phyloP scores from a whole-genome alignment of 2,113 vertebrate genomes.

The Aldabrachelys gigantea region DNA sequence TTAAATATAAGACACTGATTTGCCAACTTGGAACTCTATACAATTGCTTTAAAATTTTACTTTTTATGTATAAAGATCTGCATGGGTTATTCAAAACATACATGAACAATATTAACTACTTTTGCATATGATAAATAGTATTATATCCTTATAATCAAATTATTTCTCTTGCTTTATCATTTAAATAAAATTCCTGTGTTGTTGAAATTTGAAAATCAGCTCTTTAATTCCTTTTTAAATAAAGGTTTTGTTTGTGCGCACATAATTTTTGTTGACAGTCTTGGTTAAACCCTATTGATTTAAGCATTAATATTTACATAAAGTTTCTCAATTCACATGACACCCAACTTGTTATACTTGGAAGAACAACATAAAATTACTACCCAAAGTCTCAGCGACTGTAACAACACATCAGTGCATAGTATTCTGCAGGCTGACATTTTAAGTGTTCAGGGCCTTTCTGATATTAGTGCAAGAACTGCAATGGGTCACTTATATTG shows the following conservation, averaged over 20 bases:
- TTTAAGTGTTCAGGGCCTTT: background rate
- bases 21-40: background rate
- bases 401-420: background rate
- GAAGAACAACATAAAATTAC: background rate
- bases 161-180: background rate
- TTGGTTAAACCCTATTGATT: background rate
- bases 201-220: background rate
- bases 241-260: background rate
- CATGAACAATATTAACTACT: background rate
- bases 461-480: background rate
- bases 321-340: background rate
- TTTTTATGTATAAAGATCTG: background rate
- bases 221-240: background rate
- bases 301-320: background rate
- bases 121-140: background rate
- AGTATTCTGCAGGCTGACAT: background rate
- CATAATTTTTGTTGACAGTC: background rate
- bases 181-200: background rate
- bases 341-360: background rate
- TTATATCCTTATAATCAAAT: background rate
- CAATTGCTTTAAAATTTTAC: background rate
- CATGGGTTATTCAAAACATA: background rate
- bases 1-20: slow-evolving; percentile 25
- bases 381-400: background rate
- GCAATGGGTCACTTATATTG: background rate